Evolutionary conservation across 1,140 invertebrate genomes (phyloP).

Genomic region (Aphaenogaster rudis): DNA sequence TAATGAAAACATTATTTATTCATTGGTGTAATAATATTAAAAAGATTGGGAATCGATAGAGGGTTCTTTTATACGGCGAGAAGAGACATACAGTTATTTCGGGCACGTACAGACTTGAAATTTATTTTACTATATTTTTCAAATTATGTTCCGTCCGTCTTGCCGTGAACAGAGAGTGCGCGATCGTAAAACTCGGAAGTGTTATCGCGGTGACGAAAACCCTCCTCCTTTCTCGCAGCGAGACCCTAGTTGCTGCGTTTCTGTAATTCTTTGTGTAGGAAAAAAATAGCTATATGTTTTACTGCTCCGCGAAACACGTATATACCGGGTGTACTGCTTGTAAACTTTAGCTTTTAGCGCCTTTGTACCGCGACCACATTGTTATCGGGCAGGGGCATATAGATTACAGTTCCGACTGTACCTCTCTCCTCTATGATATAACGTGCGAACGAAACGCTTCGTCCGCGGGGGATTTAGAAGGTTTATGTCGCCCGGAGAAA

Average conservation of each 20-base stretch:
- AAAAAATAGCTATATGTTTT: conserved; percentile 50
- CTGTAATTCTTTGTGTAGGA: conserved; percentile 24
- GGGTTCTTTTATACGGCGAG: not conserved
- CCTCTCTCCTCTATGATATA: conserved; percentile 48
- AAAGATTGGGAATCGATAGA: not conserved
- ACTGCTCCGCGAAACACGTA: not conserved
- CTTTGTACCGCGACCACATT: not conserved
- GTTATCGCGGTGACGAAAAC: conserved; percentile 32
- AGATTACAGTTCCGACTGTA: conserved; percentile 58
- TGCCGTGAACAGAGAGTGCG: conserved; percentile 19
- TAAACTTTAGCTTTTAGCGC: not conserved
- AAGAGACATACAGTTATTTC: conserved; percentile 15
- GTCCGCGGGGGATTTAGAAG: conserved; percentile 69
- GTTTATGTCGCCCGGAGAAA: conserved; percentile 70
- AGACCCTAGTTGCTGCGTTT: not conserved
- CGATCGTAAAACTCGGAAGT: conserved; percentile 52
- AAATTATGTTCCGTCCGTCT: conserved; percentile 43
- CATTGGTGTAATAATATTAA: not conserved
- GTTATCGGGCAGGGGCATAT: conserved; percentile 17
- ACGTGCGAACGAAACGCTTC: conserved; percentile 66
- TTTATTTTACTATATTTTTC: conserved; percentile 44
- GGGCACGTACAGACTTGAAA: conserved; percentile 28
- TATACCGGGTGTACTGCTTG: conserved; percentile 37
- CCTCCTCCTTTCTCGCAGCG: not conserved
- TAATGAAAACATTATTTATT: conserved; percentile 3